Conservation (phyloP, 2,797 vertebrate genomes). For the Vireo griseus region DNA sequence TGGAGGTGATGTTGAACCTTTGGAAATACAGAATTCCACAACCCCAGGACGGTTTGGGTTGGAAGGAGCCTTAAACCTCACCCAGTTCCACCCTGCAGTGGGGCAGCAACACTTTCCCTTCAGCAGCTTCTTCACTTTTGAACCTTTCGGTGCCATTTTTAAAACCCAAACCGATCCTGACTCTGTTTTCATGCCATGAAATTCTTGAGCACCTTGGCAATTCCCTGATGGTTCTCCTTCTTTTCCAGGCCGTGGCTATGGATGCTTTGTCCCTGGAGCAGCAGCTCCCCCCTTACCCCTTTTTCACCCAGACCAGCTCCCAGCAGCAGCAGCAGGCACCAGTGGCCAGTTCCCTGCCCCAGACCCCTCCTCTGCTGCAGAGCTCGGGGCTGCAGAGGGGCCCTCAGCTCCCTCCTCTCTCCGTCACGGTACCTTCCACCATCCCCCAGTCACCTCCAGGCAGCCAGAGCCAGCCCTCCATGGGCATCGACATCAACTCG, state of each 20-base stretch:
- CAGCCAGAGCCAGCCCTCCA: slow-evolving; percentile 82
- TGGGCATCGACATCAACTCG: slow-evolving; percentile 89
- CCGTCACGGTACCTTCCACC: slow-evolving; percentile 80
- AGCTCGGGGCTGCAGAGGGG: slow-evolving; percentile 78
- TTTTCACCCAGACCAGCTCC: slow-evolving; percentile 87
- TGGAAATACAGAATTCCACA: not conserved
- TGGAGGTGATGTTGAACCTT: not conserved
- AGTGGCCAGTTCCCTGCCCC: slow-evolving; percentile 69
- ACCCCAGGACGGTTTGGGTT: not conserved
- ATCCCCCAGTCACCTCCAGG: slow-evolving; percentile 85
- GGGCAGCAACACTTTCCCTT: not conserved
- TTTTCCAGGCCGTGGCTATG: slow-evolving; percentile 81
- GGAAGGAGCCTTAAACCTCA: not conserved
- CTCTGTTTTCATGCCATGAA: rapidly evolving
- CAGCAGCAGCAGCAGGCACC: slow-evolving; percentile 83
- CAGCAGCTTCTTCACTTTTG: not conserved
- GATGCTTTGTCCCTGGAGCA: slow-evolving; percentile 91
- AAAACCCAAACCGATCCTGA: not conserved
- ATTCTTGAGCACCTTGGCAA: not conserved
- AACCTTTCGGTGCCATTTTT: not conserved
- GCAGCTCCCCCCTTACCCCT: slow-evolving; percentile 90
- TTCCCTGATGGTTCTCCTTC: not conserved
- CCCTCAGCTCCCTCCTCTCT: slow-evolving; percentile 83
- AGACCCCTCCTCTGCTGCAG: slow-evolving; percentile 71
- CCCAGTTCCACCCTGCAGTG: not conserved